A percentile compares a stretch with the other conserved stretches of the same genome.
These are phyloP conservation scores for Actias luna DNA, from an alignment of 2,888 invertebrate genomes.

Conservation along the genomic window DNA sequence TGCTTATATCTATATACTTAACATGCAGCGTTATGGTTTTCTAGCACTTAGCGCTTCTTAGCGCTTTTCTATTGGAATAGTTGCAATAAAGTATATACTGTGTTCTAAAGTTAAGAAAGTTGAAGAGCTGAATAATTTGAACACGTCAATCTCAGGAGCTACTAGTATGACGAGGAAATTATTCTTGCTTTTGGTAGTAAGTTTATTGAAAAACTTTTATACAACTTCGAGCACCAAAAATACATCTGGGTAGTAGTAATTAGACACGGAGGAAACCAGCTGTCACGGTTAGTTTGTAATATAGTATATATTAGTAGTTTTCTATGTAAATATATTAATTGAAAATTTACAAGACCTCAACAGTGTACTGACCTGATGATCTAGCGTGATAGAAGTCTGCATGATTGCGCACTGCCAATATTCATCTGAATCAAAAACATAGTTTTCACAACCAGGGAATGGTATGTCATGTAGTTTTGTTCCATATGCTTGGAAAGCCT, in stretches of 20 bases:
- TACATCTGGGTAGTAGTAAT: neutral
- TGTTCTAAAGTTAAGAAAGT: too few species aligned
- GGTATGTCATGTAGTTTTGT: conserved; percentile 71
- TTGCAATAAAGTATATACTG: too few species aligned
- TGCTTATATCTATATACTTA: too few species aligned
- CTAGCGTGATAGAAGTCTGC: conserved; percentile 86
- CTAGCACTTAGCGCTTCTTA: too few species aligned
- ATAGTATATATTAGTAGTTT: neutral
- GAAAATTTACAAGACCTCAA: neutral
- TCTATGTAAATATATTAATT: neutral
- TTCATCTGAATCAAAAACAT: conserved; percentile 82
- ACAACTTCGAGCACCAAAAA: too few species aligned
- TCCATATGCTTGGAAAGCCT: conserved; percentile 60
- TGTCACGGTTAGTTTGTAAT: neutral
- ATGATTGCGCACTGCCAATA: conserved; percentile 90
- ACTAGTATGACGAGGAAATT: neutral
- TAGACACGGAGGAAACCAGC: neutral
- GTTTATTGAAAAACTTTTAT: neutral
- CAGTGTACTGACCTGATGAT: conserved; percentile 79
- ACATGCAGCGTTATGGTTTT: too few species aligned
- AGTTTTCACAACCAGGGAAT: conserved; percentile 85
- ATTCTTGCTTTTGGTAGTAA: neutral
- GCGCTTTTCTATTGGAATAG: too few species aligned
- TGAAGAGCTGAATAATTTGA: neutral
- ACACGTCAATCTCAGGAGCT: neutral